A percentile compares a stretch with the other conserved stretches of the same genome.
Evolutionary conservation across 2,797 vertebrate genomes (phyloP).

Genomic region (Menidia menidia): DNA sequence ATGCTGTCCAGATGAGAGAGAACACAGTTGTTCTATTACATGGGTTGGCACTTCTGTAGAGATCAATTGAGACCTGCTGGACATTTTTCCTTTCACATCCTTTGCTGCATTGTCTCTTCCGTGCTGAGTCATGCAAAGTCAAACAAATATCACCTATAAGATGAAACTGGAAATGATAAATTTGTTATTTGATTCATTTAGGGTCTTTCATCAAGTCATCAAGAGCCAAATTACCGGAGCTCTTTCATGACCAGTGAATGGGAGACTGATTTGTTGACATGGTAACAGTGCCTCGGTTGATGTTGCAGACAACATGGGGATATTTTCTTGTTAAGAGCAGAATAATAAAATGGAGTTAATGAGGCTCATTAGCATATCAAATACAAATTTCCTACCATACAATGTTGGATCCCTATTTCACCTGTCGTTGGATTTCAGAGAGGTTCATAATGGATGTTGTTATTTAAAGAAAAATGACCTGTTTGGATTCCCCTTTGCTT

Average conservation of each 20-base stretch:
- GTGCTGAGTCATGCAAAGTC: slow-evolving; percentile 48
- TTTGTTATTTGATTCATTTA: slow-evolving; percentile 62
- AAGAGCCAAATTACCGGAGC: slow-evolving; percentile 44
- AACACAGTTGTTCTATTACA: slow-evolving; percentile 75
- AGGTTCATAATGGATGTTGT: background rate
- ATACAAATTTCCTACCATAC: slow-evolving; percentile 5
- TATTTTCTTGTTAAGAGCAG: slow-evolving; percentile 31
- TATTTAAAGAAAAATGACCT: background rate
- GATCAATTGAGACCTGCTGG: slow-evolving; percentile 73
- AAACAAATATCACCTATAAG: slow-evolving; percentile 61
- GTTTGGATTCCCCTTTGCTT: background rate
- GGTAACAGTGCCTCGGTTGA: slow-evolving; percentile 25
- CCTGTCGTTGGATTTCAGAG: background rate
- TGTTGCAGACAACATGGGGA: slow-evolving; percentile 32
- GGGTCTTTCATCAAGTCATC: slow-evolving; percentile 45
- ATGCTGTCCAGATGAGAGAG: slow-evolving; percentile 66
- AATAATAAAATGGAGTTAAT: slow-evolving; percentile 23
- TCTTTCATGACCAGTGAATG: slow-evolving; percentile 45
- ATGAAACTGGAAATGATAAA: slow-evolving; percentile 49
- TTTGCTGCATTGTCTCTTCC: slow-evolving; percentile 39
- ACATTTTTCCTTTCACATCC: slow-evolving; percentile 43
- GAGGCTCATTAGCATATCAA: slow-evolving; percentile 13
- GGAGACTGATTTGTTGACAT: slow-evolving; percentile 49
- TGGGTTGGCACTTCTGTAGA: slow-evolving; percentile 71
- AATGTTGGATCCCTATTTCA: background rate